These are phyloP conservation scores for Megaceryle alcyon DNA, from an alignment of 2,797 vertebrate species.

Conservation along the genomic window DNA sequence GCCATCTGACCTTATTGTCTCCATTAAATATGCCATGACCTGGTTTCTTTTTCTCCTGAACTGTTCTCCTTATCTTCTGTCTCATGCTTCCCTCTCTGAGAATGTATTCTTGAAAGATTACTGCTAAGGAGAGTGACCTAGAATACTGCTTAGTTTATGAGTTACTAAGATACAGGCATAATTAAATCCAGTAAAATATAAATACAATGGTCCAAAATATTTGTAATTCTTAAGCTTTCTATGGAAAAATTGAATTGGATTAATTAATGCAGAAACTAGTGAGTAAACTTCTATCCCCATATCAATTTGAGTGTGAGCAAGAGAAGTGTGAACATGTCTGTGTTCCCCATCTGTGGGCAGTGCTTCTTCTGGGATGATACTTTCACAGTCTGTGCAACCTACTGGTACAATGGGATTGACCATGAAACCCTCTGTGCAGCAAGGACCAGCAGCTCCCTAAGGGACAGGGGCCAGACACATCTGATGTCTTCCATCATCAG, in stretches of 20 bases:
- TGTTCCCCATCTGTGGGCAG: neutral
- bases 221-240: conserved; percentile 1
- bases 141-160: conserved; percentile 18
- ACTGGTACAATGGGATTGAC: neutral
- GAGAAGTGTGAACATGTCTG: neutral
- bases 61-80: conserved; percentile 23
- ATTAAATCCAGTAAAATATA: neutral
- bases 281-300: neutral
- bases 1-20: neutral
- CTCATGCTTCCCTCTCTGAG: neutral
- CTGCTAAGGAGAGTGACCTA: conserved; percentile 5
- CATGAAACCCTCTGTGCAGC: neutral
- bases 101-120: conserved; percentile 46
- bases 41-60: neutral
- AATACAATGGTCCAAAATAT: neutral
- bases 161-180: neutral
- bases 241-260: neutral
- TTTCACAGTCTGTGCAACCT: neutral
- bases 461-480: neutral
- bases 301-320: neutral
- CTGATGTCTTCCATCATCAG: neutral
- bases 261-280: neutral
- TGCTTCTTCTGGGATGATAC: neutral
- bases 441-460: neutral
- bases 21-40: neutral